Evolutionary conservation across 2,888 invertebrate species (phyloP).

Genomic region (Chrysolina americana): DNA sequence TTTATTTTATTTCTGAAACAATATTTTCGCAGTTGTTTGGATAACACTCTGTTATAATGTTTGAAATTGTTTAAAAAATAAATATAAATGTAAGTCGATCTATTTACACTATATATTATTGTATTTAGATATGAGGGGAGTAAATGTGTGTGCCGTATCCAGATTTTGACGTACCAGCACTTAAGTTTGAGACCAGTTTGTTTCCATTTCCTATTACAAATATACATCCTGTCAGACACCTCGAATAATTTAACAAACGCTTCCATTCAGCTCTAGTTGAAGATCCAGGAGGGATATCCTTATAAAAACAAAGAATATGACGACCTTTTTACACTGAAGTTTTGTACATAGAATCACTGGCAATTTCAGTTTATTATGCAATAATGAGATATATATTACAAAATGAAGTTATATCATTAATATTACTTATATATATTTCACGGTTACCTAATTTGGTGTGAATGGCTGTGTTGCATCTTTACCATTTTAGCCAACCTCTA

Average conservation of each 20-base stretch:
- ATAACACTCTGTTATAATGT: conserved; percentile 49
- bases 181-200: conserved; percentile 55
- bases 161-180: conserved; percentile 36
- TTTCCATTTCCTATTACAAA: conserved; percentile 63
- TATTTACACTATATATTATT: conserved; percentile 57
- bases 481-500: too few relatives aligned
- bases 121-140: conserved; percentile 54
- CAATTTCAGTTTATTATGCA: too few relatives aligned
- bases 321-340: neutral
- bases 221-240: conserved; percentile 63
- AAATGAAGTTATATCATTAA: too few relatives aligned
- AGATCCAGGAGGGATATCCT: conserved; percentile 1
- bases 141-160: conserved; percentile 38
- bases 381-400: too few relatives aligned
- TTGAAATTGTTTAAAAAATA: conserved; percentile 54
- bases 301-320: neutral
- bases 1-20: conserved; percentile 42
- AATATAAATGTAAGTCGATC: conserved; percentile 54
- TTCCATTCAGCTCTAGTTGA: conserved; percentile 8
- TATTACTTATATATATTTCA: too few relatives aligned
- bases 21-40: conserved; percentile 48
- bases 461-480: too few relatives aligned
- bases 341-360: too few relatives aligned
- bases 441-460: too few relatives aligned
- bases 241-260: conserved; percentile 37